Base-by-base conservation (phyloP, 1,140 invertebrate genomes). In the Thereuonema tuberculata region DNA sequence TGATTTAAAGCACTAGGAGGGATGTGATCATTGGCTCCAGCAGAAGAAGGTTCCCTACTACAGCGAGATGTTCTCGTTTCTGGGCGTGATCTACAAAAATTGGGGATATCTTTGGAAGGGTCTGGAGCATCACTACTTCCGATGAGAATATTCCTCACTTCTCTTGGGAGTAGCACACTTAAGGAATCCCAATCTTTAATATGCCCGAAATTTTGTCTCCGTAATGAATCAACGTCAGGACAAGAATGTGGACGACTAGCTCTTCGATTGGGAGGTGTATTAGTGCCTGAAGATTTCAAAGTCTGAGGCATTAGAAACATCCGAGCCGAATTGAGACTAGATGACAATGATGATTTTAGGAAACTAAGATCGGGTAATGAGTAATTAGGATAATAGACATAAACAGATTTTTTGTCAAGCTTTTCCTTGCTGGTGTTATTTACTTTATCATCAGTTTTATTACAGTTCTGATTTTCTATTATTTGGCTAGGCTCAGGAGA, bases 341-440 rank as follows among this genome's bases (percentile, higher is more conserved):
- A 43, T 21, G 27, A 55, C 9, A 26, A 14, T 17, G 53, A 29
- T 5, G 53, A 56, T 28, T 63, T 59, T 20, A 94, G 79, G 72
- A 94, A 94, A 57, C 83, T 85, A 54, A 93, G 77, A 74, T 93
- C 87, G 14, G 90, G 91, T 47, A 94, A 72, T 1, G 89, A 85
- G 68, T 94, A 94, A 73, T 89, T 92, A 17, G 91, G 91, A 76
- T 92, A 94, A 62, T 91, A 82, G 48, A 94, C 84, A 69, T 90
- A 93, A 15, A 93, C 84, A 2, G 87, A 85, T 47, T 64, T 48
- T 65, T 65, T 2, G 61, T 61, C 31, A 50, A 55, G 37, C 9
- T 9, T 43, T n/a, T 43, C 9, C 37, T n/a, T n/a, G 37, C 37
- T 43, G 9, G 9, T n/a, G 9, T 43, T n/a, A 43, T 43, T n/a